These are phyloP conservation scores for Phainopepla nitens DNA, from an alignment of 2,113 vertebrate species.

Conservation along the genomic window DNA sequence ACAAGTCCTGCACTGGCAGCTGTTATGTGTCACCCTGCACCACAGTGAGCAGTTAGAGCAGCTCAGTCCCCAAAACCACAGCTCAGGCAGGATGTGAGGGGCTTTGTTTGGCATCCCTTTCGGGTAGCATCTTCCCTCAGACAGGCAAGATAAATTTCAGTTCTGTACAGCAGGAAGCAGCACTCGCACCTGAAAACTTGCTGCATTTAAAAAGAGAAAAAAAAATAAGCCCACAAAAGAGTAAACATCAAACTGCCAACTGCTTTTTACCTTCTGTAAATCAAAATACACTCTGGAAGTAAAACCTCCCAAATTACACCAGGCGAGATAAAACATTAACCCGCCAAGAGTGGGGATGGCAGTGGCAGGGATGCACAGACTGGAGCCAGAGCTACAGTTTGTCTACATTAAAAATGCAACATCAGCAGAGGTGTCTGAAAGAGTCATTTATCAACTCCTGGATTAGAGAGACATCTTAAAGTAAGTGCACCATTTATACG, in stretches of 20 bases:
- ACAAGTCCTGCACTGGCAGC: neutral
- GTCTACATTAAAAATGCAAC: conserved; percentile 46
- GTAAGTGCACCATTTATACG: conserved; percentile 2
- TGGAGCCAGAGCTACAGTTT: neutral
- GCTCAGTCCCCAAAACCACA: neutral
- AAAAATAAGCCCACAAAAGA: neutral
- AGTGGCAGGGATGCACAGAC: neutral
- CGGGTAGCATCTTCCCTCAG: neutral
- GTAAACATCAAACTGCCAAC: conserved; percentile 36
- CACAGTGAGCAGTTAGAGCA: neutral
- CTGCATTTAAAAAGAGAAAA: neutral
- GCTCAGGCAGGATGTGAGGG: neutral
- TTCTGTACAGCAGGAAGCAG: neutral
- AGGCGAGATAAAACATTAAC: conserved; percentile 23
- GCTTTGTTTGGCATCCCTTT: neutral
- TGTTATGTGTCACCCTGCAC: neutral
- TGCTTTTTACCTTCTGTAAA: conserved; percentile 39
- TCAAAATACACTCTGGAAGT: conserved; percentile 34
- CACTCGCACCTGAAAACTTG: neutral
- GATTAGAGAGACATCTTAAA: conserved; percentile 41
- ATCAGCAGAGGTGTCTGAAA: conserved; percentile 38
- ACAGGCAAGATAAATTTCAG: neutral
- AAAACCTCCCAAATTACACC: conserved; percentile 20
- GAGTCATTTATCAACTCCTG: conserved; percentile 41
- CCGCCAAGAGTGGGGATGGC: neutral